Conservation (phyloP, 2,113 vertebrate species). For the Pelobates fuscus region DNA sequence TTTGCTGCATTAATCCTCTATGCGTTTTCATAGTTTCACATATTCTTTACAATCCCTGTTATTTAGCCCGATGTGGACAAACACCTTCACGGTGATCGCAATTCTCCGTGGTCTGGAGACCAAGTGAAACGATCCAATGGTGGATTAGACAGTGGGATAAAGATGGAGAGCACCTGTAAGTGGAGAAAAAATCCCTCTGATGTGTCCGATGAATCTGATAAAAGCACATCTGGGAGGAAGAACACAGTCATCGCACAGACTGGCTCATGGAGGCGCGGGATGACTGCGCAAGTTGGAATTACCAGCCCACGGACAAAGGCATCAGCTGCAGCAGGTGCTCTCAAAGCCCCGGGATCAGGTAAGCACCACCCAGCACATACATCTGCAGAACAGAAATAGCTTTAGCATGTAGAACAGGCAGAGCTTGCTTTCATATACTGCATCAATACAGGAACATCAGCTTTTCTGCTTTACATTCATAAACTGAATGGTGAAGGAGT, state of each 20-base stretch:
- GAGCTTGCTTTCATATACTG: background rate
- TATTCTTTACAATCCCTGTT: background rate
- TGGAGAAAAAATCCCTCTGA: conserved; percentile 92
- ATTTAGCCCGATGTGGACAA: conserved; percentile 89
- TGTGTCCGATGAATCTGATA: conserved; percentile 91
- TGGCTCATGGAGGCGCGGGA: conserved; percentile 93
- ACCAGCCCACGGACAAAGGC: conserved; percentile 87
- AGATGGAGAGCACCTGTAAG: conserved; percentile 80
- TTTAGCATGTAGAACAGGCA: too few relatives aligned
- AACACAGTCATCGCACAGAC: conserved; percentile 85
- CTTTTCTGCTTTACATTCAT: background rate
- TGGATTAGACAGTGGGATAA: conserved; percentile 83
- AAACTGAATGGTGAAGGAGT: too few relatives aligned
- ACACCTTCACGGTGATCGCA: conserved; percentile 78
- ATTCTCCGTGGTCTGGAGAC: conserved; percentile 82
- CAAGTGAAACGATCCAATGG: conserved; percentile 87
- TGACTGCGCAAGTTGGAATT: conserved; percentile 95
- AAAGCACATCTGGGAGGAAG: conserved; percentile 85
- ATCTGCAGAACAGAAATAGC: background rate
- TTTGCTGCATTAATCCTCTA: too few relatives aligned
- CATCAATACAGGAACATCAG: background rate
- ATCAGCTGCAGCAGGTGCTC: conserved; percentile 60
- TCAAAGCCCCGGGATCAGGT: conserved; percentile 89
- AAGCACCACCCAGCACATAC: too few relatives aligned
- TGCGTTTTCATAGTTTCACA: too few relatives aligned